Evolutionary conservation across 2,888 invertebrate species (phyloP), one percentile per base, ranked within the genome.

Genomic region (Leptogaster cylindrica): DNA sequence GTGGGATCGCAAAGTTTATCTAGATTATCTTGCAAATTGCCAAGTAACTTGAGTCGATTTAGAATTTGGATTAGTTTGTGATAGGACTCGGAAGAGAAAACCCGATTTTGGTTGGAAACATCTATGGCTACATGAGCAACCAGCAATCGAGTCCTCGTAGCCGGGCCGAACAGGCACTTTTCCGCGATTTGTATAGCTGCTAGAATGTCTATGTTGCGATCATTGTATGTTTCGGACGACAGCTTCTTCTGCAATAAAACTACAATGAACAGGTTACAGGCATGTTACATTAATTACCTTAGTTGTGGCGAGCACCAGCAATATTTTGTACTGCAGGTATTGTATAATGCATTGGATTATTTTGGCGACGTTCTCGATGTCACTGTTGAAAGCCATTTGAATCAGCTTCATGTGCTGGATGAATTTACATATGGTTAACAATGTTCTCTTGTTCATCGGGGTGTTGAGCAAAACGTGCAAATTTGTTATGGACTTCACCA

Each of bases 341-440:
- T 95, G 95, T 12, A 89, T 81, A 48, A 93, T 87, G 78, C 93
- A 88, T 73, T 88, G 87, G 64, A 90, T 84, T 8, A 90, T 87
- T 75, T 89, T 88, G 16, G 89, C 85, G 61, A 95, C 86, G 71
- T 87, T 83, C 70, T 88, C 83, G 51, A 87, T 84, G 76, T 92
- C 86, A 36, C 88, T 83, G 65, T 86, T 85, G 73, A 92, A 89
- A 10, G 86, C 86, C 71, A 87, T 84, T 76, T 90, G 88, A 71
- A 95, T 84, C 27, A 89, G 85, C 82, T 93, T 93, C 33, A 95
- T 80, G 69, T 92, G 84, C 79, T 95, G 93, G 65, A 93, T 84
- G 20, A 95, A 83, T 75, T 90, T 88, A 81, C 93, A 95, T 55
- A 95, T 82, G 2, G 87, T 84, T 71, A 90, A 83, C 8, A 94